These are phyloP conservation scores for Stichopus horrens DNA, from an alignment of 53 echinoderm and acorn worm genomes.

Conservation along the genomic window DNA sequence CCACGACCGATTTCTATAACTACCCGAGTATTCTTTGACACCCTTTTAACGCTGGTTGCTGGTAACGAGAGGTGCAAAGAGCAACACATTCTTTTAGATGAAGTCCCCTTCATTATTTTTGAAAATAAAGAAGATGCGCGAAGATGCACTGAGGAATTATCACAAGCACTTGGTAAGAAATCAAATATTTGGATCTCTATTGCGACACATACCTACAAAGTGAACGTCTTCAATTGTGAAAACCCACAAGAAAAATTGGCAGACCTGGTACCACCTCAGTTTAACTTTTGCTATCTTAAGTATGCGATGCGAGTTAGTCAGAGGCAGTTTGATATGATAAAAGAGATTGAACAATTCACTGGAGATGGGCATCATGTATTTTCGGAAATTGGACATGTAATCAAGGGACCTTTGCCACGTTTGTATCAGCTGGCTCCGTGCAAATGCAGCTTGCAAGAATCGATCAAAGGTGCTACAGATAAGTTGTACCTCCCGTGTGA, in stretches of 20 bases:
- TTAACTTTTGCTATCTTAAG: neutral
- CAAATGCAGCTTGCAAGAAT: neutral
- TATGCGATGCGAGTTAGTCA: slow-evolving; percentile 25
- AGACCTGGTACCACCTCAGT: neutral
- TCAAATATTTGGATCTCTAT: neutral
- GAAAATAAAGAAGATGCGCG: neutral
- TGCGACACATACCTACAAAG: slow-evolving; percentile 32
- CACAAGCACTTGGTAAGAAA: neutral
- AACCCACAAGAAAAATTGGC: neutral
- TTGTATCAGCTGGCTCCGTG: neutral
- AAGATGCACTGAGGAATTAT: neutral
- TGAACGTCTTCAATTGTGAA: neutral
- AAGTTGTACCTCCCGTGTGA: neutral
- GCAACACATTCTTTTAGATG: slow-evolving; percentile 11
- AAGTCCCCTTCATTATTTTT: neutral
- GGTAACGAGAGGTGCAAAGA: neutral
- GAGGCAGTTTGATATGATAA: slow-evolving; percentile 3
- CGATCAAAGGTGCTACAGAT: neutral
- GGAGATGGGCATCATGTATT: slow-evolving; percentile 15
- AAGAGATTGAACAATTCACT: slow-evolving; percentile 11
- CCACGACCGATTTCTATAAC: neutral
- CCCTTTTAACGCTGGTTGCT: neutral
- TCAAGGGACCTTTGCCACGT: slow-evolving; percentile 23
- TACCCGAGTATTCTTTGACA: neutral
- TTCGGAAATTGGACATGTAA: slow-evolving; percentile 21